phyloP scores from a whole-genome alignment of 2,888 invertebrate species.

The Cabera pusaria region DNA sequence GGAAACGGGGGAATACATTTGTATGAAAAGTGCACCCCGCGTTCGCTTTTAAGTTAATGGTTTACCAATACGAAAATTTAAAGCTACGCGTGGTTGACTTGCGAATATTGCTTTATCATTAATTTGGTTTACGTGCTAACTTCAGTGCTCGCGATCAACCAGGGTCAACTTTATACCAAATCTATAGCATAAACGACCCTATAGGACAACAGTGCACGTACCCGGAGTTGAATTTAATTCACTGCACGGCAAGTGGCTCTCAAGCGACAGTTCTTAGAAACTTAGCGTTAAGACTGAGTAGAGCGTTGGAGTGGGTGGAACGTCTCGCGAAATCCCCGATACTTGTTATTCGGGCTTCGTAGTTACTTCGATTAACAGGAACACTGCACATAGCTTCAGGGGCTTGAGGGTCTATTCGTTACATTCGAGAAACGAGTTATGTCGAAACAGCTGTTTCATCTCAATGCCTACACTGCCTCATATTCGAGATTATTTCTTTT shows the following conservation, averaged over 20 bases:
- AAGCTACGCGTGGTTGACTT: too few species aligned
- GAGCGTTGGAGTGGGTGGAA: constrained; percentile 8
- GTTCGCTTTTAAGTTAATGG: too few species aligned
- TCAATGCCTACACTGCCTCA: constrained; percentile 5
- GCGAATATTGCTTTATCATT: too few species aligned
- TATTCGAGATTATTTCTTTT: constrained; percentile 13
- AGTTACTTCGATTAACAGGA: constrained; percentile 25
- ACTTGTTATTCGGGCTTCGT: constrained; percentile 21
- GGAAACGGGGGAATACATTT: too few species aligned
- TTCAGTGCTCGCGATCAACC: background rate
- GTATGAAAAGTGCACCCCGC: too few species aligned
- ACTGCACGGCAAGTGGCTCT: constrained; percentile 45
- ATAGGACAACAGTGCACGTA: constrained; percentile 49
- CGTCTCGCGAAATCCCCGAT: constrained; percentile 12
- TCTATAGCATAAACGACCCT: constrained; percentile 6
- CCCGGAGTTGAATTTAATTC: constrained; percentile 55
- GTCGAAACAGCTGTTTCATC: constrained; percentile 12
- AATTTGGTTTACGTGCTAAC: too few species aligned
- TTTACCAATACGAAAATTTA: too few species aligned
- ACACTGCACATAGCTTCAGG: constrained; percentile 4
- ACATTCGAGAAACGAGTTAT: constrained; percentile 6
- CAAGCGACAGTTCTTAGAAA: constrained; percentile 28
- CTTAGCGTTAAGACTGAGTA: constrained; percentile 15
- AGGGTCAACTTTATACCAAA: background rate
- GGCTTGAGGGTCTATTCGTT: constrained; percentile 10